Percentiles rank a stretch among this genome's conserved stretches.
Evolutionary conservation across 1,140 invertebrate genomes (phyloP).

Genomic region (Chymomyza costata): DNA sequence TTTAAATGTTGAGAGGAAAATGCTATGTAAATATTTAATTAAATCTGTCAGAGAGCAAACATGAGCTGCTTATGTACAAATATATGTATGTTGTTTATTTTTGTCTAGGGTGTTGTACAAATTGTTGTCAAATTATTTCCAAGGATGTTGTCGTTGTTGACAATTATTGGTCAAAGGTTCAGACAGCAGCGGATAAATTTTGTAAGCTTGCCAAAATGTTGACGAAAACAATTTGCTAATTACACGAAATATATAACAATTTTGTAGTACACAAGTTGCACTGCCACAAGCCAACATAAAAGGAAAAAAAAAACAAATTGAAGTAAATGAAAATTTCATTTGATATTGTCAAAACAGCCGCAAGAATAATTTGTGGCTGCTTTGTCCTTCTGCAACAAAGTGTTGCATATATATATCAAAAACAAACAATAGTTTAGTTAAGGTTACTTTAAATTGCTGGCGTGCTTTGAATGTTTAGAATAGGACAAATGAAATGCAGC

Average conservation of each 20-base stretch:
- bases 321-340: constrained; percentile 21
- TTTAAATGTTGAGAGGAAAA: constrained; percentile 4
- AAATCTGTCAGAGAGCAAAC: constrained; percentile 12
- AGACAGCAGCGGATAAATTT: too few species aligned
- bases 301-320: too few species aligned
- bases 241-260: neutral
- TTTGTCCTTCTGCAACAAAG: too few species aligned
- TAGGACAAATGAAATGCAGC: too few species aligned
- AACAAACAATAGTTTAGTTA: too few species aligned
- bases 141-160: too few species aligned
- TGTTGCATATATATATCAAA: too few species aligned
- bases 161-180: too few species aligned
- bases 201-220: neutral
- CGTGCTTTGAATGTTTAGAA: too few species aligned
- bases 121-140: constrained; percentile 28
- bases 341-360: constrained; percentile 20
- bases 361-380: too few species aligned
- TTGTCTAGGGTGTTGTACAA: neutral
- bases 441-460: too few species aligned
- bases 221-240: constrained; percentile 6
- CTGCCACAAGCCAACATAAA: constrained; percentile 12
- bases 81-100: constrained; percentile 35
- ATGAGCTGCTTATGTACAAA: constrained; percentile 38
- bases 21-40: constrained; percentile 46
- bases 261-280: constrained; percentile 14